Percentiles rank a stretch among this genome's conserved stretches.
These are phyloP conservation scores for Rapana venosa DNA, from an alignment of 2,888 invertebrate species.

Conservation along the genomic window DNA sequence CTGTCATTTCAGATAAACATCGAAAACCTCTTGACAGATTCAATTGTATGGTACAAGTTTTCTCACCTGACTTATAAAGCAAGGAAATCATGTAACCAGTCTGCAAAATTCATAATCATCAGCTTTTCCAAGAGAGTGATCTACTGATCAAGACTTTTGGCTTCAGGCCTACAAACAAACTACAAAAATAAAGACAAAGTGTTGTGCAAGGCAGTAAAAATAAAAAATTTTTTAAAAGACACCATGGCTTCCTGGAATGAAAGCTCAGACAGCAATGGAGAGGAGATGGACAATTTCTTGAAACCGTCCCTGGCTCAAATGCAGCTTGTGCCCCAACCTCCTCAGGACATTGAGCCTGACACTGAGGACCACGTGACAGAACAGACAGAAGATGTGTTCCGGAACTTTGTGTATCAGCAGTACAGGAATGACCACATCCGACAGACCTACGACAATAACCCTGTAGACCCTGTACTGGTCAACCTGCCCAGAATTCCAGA, in stretches of 20 bases:
- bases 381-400: constrained; percentile 74
- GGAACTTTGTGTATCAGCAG: constrained; percentile 72
- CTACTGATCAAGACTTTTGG: too few species aligned
- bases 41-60: too few species aligned
- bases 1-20: too few species aligned
- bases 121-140: too few species aligned
- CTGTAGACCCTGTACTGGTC: constrained; percentile 68
- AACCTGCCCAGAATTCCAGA: constrained; percentile 68
- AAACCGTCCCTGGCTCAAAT: constrained; percentile 4
- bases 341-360: constrained; percentile 63
- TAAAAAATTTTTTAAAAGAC: too few species aligned
- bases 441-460: constrained; percentile 58
- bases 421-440: constrained; percentile 64
- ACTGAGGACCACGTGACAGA: constrained; percentile 73
- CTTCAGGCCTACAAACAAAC: too few species aligned
- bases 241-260: constrained; percentile 39
- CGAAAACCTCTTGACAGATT: too few species aligned
- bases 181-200: neutral
- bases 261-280: neutral
- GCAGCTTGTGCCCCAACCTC: constrained; percentile 47
- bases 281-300: constrained; percentile 12
- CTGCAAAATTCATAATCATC: too few species aligned
- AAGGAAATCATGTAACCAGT: too few species aligned
- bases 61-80: too few species aligned
- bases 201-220: neutral